Conservation (phyloP, 2,888 invertebrate species). For the Chelonus formosanus region DNA sequence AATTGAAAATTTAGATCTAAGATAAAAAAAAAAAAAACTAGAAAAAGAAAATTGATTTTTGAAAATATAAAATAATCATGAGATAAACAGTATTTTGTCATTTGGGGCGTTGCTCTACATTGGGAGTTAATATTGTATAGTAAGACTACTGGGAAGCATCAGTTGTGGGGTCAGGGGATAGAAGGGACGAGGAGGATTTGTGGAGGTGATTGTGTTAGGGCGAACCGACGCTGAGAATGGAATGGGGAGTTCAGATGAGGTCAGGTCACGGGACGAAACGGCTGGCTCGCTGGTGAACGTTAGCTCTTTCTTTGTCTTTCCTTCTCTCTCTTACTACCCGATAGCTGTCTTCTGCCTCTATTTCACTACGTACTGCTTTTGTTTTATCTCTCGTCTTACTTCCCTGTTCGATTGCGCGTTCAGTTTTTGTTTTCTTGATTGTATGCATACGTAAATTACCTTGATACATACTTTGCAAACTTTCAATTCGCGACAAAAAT, state of each 20-base stretch:
- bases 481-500: background rate
- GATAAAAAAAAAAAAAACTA: background rate
- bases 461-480: background rate
- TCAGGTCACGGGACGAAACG: conserved; percentile 62
- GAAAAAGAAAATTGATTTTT: background rate
- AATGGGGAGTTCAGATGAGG: conserved; percentile 63
- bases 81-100: conserved; percentile 5
- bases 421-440: background rate
- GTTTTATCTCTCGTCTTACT: conserved; percentile 14
- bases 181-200: conserved; percentile 37
- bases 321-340: conserved; percentile 32
- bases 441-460: conserved; percentile 6
- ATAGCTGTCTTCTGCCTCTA: conserved; percentile 38
- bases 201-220: conserved; percentile 56
- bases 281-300: conserved; percentile 37
- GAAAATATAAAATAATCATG: background rate
- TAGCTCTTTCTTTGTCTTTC: conserved; percentile 19
- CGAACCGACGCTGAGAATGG: conserved; percentile 47
- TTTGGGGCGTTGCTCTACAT: conserved; percentile 43
- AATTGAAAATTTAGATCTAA: too few relatives aligned
- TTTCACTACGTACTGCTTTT: background rate
- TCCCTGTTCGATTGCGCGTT: too few relatives aligned
- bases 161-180: conserved; percentile 19
- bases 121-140: conserved; percentile 43
- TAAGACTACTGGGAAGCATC: conserved; percentile 37